phyloP scores from a whole-genome alignment of 2,797 vertebrate species.

The Anguilla anguilla region DNA sequence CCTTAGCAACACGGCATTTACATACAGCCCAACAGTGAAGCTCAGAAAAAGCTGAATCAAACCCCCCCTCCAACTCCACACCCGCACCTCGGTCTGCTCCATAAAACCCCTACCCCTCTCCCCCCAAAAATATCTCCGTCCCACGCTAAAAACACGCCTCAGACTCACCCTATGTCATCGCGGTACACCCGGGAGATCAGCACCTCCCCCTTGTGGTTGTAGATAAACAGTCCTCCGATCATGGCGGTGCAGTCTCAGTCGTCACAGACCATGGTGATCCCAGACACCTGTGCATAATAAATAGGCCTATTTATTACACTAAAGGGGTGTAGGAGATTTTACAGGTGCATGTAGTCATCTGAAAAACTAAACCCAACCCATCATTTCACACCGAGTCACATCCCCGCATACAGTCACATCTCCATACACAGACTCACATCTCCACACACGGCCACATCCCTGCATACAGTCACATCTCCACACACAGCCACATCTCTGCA shows the following conservation, averaged over 20 bases:
- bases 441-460: too few species aligned
- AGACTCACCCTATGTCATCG: constrained; percentile 97
- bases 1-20: too few species aligned
- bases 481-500: too few species aligned
- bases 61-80: too few species aligned
- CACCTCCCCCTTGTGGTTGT: constrained; percentile 99
- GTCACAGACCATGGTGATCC: constrained; percentile 84
- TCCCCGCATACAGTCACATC: too few species aligned
- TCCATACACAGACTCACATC: too few species aligned
- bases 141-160: neutral
- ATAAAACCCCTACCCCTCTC: neutral
- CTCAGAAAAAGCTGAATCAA: too few species aligned
- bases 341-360: too few species aligned
- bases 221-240: constrained; percentile 99
- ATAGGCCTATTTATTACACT: neutral
- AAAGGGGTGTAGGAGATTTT: too few species aligned
- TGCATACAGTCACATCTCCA: too few species aligned
- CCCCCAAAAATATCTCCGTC: neutral
- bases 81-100: neutral
- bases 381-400: too few species aligned
- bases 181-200: constrained; percentile 99
- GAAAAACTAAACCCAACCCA: too few species aligned
- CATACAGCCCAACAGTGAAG: neutral
- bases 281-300: constrained; percentile 12
- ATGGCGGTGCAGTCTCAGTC: constrained; percentile 86